Conservation (phyloP, 2,797 vertebrate genomes). For the Hypotaenidia philippensis region DNA sequence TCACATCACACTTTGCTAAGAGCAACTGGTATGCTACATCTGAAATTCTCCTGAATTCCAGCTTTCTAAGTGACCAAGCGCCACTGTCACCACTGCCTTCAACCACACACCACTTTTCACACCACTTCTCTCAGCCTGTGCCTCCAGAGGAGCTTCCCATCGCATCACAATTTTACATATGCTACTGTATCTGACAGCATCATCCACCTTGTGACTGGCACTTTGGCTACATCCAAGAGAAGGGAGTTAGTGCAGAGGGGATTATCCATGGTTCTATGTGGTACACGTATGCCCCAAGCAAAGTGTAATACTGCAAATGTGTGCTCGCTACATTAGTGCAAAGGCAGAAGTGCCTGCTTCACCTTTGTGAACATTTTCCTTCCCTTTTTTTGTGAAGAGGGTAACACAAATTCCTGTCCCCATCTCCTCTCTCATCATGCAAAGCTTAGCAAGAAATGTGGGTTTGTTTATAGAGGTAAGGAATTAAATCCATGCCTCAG, state of each 20-base stretch:
- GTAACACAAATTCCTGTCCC: not conserved
- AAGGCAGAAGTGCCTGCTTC: not conserved
- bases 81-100: not conserved
- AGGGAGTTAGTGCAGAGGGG: not conserved
- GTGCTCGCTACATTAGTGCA: not conserved
- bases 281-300: too few species aligned
- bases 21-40: not conserved
- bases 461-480: not conserved
- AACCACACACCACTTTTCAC: not conserved
- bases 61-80: not conserved
- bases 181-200: not conserved
- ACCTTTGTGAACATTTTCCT: not conserved
- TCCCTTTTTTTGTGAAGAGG: not conserved
- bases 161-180: not conserved
- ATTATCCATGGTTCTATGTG: not conserved
- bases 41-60: not conserved
- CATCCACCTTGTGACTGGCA: not conserved
- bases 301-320: not conserved
- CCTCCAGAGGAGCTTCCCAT: not conserved
- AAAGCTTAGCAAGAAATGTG: not conserved
- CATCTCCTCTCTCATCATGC: not conserved
- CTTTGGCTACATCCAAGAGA: not conserved
- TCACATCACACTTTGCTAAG: not conserved
- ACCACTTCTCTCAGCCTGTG: not conserved
- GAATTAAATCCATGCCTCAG: slow-evolving; percentile 17